These are phyloP conservation scores for Microhierax caerulescens DNA, from an alignment of 2,797 vertebrate genomes.

Conservation along the genomic window DNA sequence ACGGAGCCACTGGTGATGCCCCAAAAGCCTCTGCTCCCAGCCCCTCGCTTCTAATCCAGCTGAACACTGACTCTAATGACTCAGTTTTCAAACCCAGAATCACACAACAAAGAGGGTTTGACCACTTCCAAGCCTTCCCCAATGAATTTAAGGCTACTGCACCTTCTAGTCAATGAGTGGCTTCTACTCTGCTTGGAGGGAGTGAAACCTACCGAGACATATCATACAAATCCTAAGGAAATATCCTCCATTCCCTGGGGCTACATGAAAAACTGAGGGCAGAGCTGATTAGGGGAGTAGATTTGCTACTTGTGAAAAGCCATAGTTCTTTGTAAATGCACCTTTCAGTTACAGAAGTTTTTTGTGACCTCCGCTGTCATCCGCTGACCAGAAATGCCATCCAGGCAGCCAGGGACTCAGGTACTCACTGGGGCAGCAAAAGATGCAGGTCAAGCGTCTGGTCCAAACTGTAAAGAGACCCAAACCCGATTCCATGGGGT, in stretches of 20 bases:
- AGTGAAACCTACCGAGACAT: background rate
- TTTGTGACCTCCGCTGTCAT: background rate
- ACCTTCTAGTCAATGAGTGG: background rate
- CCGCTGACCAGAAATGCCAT: background rate
- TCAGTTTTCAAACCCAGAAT: background rate
- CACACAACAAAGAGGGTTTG: background rate
- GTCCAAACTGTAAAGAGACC: background rate
- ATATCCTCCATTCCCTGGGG: background rate
- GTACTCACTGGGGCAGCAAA: background rate
- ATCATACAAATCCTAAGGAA: background rate
- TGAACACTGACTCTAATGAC: accelerated
- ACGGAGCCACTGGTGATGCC: accelerated
- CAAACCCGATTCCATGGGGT: background rate
- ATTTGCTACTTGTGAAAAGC: background rate
- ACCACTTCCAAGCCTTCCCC: background rate
- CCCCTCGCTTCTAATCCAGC: background rate
- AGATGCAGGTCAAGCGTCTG: background rate
- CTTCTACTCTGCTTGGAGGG: background rate
- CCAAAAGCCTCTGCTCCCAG: background rate
- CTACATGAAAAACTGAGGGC: background rate
- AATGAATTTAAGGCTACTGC: background rate
- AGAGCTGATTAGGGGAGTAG: background rate
- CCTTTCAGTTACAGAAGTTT: background rate
- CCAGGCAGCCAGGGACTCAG: background rate
- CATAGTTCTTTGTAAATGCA: background rate